phyloP scores from a whole-genome alignment of 2,888 invertebrate genomes.

The Melinopterus prodromus region DNA sequence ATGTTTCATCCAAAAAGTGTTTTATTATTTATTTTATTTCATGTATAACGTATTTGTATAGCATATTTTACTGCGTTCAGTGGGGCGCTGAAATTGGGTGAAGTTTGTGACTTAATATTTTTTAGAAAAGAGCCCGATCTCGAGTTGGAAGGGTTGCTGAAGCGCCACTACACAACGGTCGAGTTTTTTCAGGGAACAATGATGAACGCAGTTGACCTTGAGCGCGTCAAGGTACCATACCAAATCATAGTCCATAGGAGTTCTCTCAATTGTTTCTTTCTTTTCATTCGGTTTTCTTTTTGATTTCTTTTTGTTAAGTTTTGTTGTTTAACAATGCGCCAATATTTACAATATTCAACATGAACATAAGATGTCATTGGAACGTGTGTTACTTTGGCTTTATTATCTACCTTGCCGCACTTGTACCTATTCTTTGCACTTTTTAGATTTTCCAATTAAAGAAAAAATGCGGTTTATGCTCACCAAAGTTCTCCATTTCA shows the following conservation, averaged over 20 bases:
- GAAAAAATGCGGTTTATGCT: not conserved
- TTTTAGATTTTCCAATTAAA: not conserved
- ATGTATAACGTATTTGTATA: too few species aligned
- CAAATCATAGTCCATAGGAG: slow-evolving; percentile 22
- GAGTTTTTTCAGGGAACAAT: slow-evolving; percentile 99
- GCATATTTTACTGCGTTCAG: too few species aligned
- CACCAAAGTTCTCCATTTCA: not conserved
- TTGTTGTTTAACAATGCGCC: slow-evolving; percentile 10
- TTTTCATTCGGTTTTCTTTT: slow-evolving; percentile 8
- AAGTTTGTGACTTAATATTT: slow-evolving; percentile 46
- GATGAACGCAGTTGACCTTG: slow-evolving; percentile 99
- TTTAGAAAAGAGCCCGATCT: slow-evolving; percentile 99
- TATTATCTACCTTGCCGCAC: slow-evolving; percentile 44
- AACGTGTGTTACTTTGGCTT: slow-evolving; percentile 46
- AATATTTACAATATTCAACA: not conserved
- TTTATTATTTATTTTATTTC: too few species aligned
- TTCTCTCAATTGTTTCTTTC: slow-evolving; percentile 11
- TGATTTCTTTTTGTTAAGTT: too few species aligned
- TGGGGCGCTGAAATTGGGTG: too few species aligned
- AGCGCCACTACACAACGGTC: slow-evolving; percentile 99
- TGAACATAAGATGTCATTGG: slow-evolving; percentile 33
- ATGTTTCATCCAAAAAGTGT: too few species aligned
- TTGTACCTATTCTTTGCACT: slow-evolving; percentile 28
- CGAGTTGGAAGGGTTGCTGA: slow-evolving; percentile 99
- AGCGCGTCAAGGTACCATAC: slow-evolving; percentile 94